phyloP scores from a whole-genome alignment of 53 echinoderm and acorn worm species.

The Stichopus horrens region DNA sequence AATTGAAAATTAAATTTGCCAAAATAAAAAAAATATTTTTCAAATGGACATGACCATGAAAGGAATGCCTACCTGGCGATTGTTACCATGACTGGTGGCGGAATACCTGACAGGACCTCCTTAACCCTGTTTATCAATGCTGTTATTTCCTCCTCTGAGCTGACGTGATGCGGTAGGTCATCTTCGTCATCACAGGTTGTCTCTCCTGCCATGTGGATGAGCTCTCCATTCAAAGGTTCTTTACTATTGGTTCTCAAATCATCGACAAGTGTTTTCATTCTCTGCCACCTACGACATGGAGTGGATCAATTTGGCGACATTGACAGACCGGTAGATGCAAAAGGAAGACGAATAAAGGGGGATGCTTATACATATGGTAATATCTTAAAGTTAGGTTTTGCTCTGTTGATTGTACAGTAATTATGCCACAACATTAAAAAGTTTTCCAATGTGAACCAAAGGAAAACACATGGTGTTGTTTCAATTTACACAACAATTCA shows the following conservation, averaged over 20 bases:
- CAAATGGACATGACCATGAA: not conserved
- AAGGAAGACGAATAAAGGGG: too few relatives aligned
- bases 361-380: too few relatives aligned
- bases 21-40: not conserved
- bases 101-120: slow-evolving; percentile 60
- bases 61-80: slow-evolving; percentile 70
- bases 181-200: slow-evolving; percentile 81
- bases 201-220: slow-evolving; percentile 95
- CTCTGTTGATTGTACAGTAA: too few relatives aligned
- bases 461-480: too few relatives aligned
- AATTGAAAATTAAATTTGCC: too few relatives aligned
- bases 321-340: too few relatives aligned
- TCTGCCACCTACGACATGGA: slow-evolving; percentile 15
- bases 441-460: too few relatives aligned
- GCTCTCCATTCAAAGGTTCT: slow-evolving; percentile 73
- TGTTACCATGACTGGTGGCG: slow-evolving; percentile 77
- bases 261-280: slow-evolving; percentile 9
- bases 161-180: slow-evolving; percentile 93
- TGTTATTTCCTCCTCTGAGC: slow-evolving; percentile 74
- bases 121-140: slow-evolving; percentile 61
- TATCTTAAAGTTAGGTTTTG: too few relatives aligned
- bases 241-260: slow-evolving; percentile 17
- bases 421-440: too few relatives aligned
- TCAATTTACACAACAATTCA: too few relatives aligned
- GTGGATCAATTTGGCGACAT: too few relatives aligned